phyloP scores from a whole-genome alignment of 35 echinoderm and acorn worm genomes.

The Heliocidaris erythrogramma region DNA sequence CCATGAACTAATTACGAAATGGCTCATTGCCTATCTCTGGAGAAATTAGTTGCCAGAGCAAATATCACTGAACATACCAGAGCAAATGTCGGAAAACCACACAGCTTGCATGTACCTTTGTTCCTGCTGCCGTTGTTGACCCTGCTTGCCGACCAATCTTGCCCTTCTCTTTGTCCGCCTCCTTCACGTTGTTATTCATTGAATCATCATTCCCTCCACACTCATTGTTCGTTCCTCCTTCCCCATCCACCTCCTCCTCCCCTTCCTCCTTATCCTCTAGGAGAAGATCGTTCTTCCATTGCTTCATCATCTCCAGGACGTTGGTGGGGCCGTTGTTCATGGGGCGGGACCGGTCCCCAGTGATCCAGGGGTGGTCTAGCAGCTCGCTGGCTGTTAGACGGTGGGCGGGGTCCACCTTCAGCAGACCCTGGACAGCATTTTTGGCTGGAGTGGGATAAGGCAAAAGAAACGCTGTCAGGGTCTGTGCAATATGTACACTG shows the following conservation, averaged over 20 bases:
- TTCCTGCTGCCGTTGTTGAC: not conserved
- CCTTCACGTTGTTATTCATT: slow-evolving; percentile 44
- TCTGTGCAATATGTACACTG: too few species aligned
- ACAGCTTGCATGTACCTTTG: not conserved
- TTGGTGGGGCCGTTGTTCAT: slow-evolving; percentile 81
- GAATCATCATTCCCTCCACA: slow-evolving; percentile 6
- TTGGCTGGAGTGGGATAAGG: slow-evolving; percentile 71
- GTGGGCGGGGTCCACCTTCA: slow-evolving; percentile 95
- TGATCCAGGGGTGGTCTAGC: slow-evolving; percentile 93
- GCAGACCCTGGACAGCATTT: slow-evolving; percentile 88
- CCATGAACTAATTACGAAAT: too few species aligned
- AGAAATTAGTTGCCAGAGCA: too few species aligned
- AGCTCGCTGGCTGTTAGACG: slow-evolving; percentile 88
- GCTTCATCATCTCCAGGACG: slow-evolving; percentile 99
- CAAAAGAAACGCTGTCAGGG: not conserved
- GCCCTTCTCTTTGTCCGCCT: slow-evolving; percentile 12
- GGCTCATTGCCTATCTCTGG: too few species aligned
- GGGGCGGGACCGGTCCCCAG: slow-evolving; percentile 63
- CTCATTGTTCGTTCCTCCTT: slow-evolving; percentile 30
- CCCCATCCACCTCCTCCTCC: slow-evolving; percentile 8
- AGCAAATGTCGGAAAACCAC: too few species aligned
- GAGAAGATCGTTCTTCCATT: slow-evolving; percentile 88
- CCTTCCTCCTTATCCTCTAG: slow-evolving; percentile 80
- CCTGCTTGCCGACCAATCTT: slow-evolving; percentile 15
- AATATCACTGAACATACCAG: too few species aligned